Evolutionary conservation across 2,888 invertebrate genomes (phyloP).

Genomic region (Epinotia brunnichana): DNA sequence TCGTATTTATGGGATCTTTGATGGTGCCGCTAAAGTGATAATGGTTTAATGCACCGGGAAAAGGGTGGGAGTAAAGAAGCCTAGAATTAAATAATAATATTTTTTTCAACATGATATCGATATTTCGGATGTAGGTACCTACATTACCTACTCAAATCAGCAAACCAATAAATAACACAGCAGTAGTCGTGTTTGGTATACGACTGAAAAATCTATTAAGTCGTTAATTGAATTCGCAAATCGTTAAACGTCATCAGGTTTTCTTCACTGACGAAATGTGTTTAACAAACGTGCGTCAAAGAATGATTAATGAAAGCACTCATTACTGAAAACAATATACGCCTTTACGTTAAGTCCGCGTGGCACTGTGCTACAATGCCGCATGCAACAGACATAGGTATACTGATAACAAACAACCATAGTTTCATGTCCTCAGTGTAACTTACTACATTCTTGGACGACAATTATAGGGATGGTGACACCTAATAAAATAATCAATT

Average conservation of each 20-base stretch:
- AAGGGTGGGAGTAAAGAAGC: no score
- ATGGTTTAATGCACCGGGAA: slow-evolving; percentile 62
- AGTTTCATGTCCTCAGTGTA: background rate
- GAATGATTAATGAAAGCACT: background rate
- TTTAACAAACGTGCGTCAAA: slow-evolving; percentile 5
- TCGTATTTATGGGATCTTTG: slow-evolving; percentile 74
- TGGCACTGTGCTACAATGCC: slow-evolving; percentile 2
- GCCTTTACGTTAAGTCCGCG: background rate
- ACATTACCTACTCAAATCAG: background rate
- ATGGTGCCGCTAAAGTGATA: slow-evolving; percentile 68
- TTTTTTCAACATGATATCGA: background rate
- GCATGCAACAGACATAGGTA: slow-evolving; percentile 21
- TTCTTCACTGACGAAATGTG: slow-evolving; percentile 2
- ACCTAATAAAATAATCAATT: no score
- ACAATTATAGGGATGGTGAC: no score
- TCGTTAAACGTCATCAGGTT: slow-evolving; percentile 11
- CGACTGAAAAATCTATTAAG: slow-evolving; percentile 23
- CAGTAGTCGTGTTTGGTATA: background rate
- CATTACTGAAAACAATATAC: background rate
- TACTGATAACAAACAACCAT: no score
- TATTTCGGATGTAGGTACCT: background rate
- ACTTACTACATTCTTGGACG: background rate
- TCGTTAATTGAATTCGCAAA: slow-evolving; percentile 29
- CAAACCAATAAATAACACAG: background rate
- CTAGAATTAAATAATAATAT: background rate